A percentile compares a stretch with the other conserved stretches of the same genome.
These are phyloP conservation scores for Eupleurogrammus muticus DNA, from an alignment of 2,797 vertebrate genomes.

Conservation along the genomic window DNA sequence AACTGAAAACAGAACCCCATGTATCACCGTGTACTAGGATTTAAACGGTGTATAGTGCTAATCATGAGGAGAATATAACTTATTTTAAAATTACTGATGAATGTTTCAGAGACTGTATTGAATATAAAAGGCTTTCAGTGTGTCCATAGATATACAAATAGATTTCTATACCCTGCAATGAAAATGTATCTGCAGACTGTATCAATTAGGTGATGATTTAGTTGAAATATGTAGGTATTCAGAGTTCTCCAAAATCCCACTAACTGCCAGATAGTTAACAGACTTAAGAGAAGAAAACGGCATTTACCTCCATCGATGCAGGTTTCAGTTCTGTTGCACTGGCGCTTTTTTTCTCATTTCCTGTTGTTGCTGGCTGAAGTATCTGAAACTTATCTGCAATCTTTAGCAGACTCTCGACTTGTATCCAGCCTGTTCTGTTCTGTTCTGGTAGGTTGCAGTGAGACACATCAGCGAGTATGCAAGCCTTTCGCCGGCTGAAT, in stretches of 20 bases:
- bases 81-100: not conserved
- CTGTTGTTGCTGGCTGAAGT: constrained; percentile 48
- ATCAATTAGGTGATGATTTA: not conserved
- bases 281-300: not conserved
- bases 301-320: constrained; percentile 56
- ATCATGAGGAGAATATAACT: not conserved
- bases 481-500: not conserved
- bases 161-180: not conserved
- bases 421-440: not conserved
- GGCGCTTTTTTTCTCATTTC: constrained; percentile 56
- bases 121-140: not conserved
- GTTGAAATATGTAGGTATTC: not conserved
- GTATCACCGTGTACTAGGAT: no score
- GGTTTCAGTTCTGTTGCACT: constrained; percentile 58
- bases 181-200: not conserved
- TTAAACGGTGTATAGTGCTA: no score
- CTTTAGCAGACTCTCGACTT: not conserved
- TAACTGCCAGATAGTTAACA: not conserved
- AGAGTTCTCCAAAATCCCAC: fast-evolving
- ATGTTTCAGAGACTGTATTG: not conserved
- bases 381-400: constrained; percentile 16
- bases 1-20: not conserved
- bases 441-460: not conserved
- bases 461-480: not conserved
- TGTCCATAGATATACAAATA: not conserved